Conservation (phyloP, 2,113 vertebrate species). For the Vireo altiloquus region DNA sequence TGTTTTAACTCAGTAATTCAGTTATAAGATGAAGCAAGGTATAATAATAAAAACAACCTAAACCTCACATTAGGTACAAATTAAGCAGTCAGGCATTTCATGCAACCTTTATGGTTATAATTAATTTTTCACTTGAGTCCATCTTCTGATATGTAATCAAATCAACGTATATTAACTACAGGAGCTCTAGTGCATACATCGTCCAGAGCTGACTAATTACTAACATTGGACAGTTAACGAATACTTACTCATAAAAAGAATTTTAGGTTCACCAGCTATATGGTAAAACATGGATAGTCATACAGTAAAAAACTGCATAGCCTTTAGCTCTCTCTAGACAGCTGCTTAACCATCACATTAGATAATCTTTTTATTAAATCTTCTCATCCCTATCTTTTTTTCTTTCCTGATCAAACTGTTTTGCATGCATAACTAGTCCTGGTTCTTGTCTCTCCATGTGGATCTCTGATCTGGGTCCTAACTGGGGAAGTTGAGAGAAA, state of each 20-base stretch:
- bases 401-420: neutral
- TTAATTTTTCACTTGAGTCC: conserved; percentile 46
- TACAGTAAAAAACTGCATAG: neutral
- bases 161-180: neutral
- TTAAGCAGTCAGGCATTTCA: conserved; percentile 25
- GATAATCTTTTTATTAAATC: neutral
- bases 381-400: neutral
- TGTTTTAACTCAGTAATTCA: conserved; percentile 9
- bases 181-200: neutral
- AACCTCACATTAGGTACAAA: neutral
- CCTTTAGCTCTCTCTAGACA: neutral
- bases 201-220: neutral
- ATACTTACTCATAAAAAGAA: neutral
- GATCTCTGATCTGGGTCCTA: neutral
- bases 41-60: conserved; percentile 39
- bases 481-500: neutral
- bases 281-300: neutral
- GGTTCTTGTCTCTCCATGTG: neutral
- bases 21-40: neutral
- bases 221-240: neutral
- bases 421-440: neutral
- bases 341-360: neutral
- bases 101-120: conserved; percentile 1
- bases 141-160: conserved; percentile 28
- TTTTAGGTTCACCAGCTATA: neutral